These are phyloP conservation scores for Grantiella picta DNA, from an alignment of 2,113 vertebrate genomes.

Conservation along the genomic window DNA sequence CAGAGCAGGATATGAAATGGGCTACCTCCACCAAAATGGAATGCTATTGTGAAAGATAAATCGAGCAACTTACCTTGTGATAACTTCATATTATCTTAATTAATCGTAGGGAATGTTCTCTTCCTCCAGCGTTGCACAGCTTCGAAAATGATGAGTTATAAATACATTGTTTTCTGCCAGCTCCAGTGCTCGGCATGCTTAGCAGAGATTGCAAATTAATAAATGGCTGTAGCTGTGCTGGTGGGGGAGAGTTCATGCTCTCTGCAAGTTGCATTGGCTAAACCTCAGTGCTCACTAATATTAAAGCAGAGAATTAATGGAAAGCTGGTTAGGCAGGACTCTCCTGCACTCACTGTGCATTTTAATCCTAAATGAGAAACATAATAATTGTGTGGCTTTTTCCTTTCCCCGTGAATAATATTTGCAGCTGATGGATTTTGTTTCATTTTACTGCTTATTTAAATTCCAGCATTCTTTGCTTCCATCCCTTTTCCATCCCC, in stretches of 20 bases:
- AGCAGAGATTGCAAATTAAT: slow-evolving; percentile 8
- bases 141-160: neutral
- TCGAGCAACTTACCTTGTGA: neutral
- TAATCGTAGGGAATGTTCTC: neutral
- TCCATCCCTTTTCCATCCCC: neutral
- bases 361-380: slow-evolving; percentile 15
- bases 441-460: neutral
- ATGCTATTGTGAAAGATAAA: neutral
- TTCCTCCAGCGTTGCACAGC: neutral
- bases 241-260: neutral
- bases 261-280: neutral
- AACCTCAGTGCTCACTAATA: neutral
- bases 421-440: neutral
- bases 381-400: neutral
- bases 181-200: neutral
- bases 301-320: neutral
- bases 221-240: neutral
- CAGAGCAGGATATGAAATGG: neutral
- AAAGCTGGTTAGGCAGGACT: neutral
- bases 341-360: neutral
- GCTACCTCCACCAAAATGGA: neutral
- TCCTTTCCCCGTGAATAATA: neutral
- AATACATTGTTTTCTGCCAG: slow-evolving; percentile 20
- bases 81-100: slow-evolving; percentile 11
- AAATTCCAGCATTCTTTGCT: neutral